Base-by-base conservation (phyloP, 2,888 invertebrate genomes). In the Amorpha juglandis region DNA sequence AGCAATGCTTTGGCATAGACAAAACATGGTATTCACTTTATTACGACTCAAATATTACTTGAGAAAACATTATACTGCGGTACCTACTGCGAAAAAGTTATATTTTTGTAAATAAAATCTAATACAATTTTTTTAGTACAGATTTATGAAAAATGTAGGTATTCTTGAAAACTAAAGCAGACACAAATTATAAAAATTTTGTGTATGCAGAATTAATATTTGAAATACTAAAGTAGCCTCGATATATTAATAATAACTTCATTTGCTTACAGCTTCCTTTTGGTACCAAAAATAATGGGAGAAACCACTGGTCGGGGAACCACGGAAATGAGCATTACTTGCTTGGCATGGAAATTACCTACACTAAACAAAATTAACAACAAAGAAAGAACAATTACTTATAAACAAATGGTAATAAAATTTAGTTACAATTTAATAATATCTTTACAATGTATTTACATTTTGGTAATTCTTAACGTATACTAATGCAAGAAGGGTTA, bases 1-100 rank as follows among this genome's bases (percentile, higher is more conserved):
- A 94, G 92, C 92, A 87, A 93, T 93, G 93, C 94, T 94, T 94
- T 94, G 94, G 94, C 93, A 92, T 93, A 89, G 89, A 89, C 91
- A 92, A 92, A 93, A 92, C 92, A 91, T 91, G 91, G 91, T 92
- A 90, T 83, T 84, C 70, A 68, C 63, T 68, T 58, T 69, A 70
- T 70, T 66, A 71, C 68, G 45, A 58, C 63, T 66, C 64, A 64
- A 65, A 71, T 73, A 51, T 63, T 38, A 58, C 58, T 58, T 42
- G 58, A 19, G 58, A 38, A 42, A 42, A 58, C 42, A 58, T 58
- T 14, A 53, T 64, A 47, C 53, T 38, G 47, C 11, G 33, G 42
- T 35, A 35, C n/a, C n/a, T n/a, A n/a, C 51, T 38, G 58, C 42
- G 19, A 58, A 21, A 58, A 58, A 1, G 33, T 19, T 9, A 1